phyloP scores from a whole-genome alignment of 1,140 invertebrate species.

The Amphibalanus amphitrite region DNA sequence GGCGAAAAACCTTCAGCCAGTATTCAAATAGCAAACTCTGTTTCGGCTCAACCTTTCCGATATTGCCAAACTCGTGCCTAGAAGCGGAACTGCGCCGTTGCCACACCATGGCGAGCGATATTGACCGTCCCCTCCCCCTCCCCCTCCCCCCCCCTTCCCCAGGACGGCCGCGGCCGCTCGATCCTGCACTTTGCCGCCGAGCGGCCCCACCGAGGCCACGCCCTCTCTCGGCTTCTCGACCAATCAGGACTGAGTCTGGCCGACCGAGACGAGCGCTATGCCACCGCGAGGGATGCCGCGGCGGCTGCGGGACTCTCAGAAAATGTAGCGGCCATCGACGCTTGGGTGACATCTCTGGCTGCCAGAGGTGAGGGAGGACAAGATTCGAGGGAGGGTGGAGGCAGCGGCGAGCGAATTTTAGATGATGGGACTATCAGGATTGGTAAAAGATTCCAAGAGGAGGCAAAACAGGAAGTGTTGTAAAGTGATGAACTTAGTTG shows the following conservation, averaged over 20 bases:
- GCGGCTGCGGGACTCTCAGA: slow-evolving; percentile 52
- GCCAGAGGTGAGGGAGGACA: slow-evolving; percentile 39
- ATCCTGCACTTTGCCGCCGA: slow-evolving; percentile 74
- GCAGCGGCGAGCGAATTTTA: too few relatives aligned
- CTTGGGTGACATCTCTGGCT: slow-evolving; percentile 52
- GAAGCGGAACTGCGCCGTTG: too few relatives aligned
- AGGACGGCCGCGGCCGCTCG: slow-evolving; percentile 74
- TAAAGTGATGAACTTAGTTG: too few relatives aligned
- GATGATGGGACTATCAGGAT: too few relatives aligned
- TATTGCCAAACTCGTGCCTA: too few relatives aligned
- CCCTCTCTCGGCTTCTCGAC: slow-evolving; percentile 52
- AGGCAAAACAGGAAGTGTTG: too few relatives aligned
- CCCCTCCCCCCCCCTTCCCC: background rate
- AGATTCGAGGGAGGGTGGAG: too few relatives aligned
- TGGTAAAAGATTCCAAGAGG: too few relatives aligned
- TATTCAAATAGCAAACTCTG: too few relatives aligned
- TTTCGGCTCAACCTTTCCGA: too few relatives aligned
- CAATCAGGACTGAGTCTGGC: slow-evolving; percentile 54
- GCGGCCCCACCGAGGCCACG: slow-evolving; percentile 51
- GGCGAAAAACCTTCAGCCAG: too few relatives aligned
- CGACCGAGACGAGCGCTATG: slow-evolving; percentile 55
- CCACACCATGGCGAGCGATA: too few relatives aligned
- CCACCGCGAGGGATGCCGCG: slow-evolving; percentile 71
- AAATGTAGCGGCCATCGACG: slow-evolving; percentile 65
- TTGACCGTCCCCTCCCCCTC: background rate